Evolutionary conservation across 2,797 vertebrate genomes (phyloP).

Genomic region (Hyperoplus immaculatus): DNA sequence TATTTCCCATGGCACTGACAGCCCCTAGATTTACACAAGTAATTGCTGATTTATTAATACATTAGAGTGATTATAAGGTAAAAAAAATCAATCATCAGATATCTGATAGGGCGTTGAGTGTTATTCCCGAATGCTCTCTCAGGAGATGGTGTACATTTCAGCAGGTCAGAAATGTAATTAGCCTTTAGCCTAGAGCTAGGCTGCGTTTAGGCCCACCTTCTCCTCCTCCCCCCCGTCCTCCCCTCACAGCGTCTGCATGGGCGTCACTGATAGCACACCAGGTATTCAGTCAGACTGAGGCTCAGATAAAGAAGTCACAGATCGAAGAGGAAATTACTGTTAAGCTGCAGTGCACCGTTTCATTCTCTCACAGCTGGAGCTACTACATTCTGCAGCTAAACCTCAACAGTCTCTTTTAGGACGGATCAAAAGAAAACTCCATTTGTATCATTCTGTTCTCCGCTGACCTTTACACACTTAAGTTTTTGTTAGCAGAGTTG

Average conservation of each 20-base stretch:
- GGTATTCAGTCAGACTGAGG: conserved; percentile 62
- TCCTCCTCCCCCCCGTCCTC: conserved; percentile 38
- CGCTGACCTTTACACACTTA: conserved; percentile 9
- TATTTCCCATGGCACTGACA: conserved; percentile 63
- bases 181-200: conserved; percentile 75
- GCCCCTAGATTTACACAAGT: conserved; percentile 70
- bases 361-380: conserved; percentile 14
- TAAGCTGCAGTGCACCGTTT: conserved; percentile 22
- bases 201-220: conserved; percentile 65
- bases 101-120: conserved; percentile 78
- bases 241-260: conserved; percentile 43
- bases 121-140: conserved; percentile 80
- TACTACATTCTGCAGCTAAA: conserved; percentile 9
- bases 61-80: conserved; percentile 81
- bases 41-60: conserved; percentile 83
- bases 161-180: conserved; percentile 83
- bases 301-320: conserved; percentile 56
- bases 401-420: neutral
- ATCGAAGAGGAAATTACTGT: conserved; percentile 42
- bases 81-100: conserved; percentile 83
- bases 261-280: conserved; percentile 68
- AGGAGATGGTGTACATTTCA: conserved; percentile 82
- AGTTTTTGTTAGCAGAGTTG: conserved; percentile 11
- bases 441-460: conserved; percentile 8
- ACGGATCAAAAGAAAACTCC: conserved; percentile 21